Base-by-base conservation (phyloP, 2,797 vertebrate genomes). In the Helicolenus hilgendorfi region DNA sequence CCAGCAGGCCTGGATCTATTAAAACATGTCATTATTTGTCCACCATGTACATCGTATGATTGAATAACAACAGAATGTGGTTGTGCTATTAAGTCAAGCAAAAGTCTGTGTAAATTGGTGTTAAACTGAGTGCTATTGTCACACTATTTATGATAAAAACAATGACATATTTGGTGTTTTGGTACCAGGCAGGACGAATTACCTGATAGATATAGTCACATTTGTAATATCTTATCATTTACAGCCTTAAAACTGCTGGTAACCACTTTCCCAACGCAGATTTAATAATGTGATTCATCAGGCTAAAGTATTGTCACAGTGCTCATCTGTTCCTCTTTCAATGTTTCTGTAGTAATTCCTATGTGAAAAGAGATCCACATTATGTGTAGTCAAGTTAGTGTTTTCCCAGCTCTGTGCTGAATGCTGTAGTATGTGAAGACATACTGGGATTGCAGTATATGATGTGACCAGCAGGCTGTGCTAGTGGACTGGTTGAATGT, bases 401-500 rank as follows among this genome's bases (percentile, higher is more conserved):
- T 63, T 77, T 78, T 75, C 56, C 75, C 76, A 60, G 67, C 74
- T 90, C 70, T 68, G 36, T 67, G 67, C 69, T 59, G 38, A 74
- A 85, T 58, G 78, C 82, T 89, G 62, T 81, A 73, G 62, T 33
- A 41, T 68, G 69, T 84, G 68, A 27, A 81, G 64, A 88, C 74
- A 56, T 45, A 65, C 67, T 53, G 70, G 77, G 73, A 56, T 63
- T 86, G 90, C 94, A 93, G 85, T 93, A 86, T 79, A 76, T 59
- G n/a, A 45, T 86, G 69, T 92, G 86, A 96, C 93, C 94, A 96
- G 89, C 92, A 95, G 92, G 90, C 70, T 91, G 92, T 93, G 92
- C 92, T 94, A 89, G 82, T 86, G 69, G 90, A 92, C 89, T 92
- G 89, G 73, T 89, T 94, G 94, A 96, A 95, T 95, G 93, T 96